These are phyloP conservation scores for Siderastrea radians DNA, from an alignment of 92 coral and sea anemone species.

Conservation along the genomic window DNA sequence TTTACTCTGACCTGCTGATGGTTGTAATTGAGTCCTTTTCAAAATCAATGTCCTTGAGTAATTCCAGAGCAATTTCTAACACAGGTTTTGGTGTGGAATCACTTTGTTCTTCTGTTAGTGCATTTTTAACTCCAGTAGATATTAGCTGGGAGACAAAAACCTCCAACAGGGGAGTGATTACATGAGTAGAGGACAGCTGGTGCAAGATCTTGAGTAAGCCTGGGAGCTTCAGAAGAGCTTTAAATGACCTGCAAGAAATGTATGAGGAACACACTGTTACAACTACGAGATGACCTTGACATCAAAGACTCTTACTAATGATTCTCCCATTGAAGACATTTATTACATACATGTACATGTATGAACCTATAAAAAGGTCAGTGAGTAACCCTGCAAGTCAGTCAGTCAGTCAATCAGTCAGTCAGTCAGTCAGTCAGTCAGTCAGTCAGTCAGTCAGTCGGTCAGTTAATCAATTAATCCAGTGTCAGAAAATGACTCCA, in stretches of 20 bases:
- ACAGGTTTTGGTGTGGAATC: neutral
- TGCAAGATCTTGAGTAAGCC: slow-evolving; percentile 62
- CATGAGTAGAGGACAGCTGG: slow-evolving; percentile 61
- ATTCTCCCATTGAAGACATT: neutral
- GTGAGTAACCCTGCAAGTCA: too few relatives aligned
- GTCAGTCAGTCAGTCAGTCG: too few relatives aligned
- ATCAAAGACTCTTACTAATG: neutral
- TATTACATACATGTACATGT: too few relatives aligned
- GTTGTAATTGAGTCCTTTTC: slow-evolving; percentile 45
- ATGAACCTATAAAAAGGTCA: too few relatives aligned
- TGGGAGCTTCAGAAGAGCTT: slow-evolving; percentile 69
- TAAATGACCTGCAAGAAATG: slow-evolving; percentile 65
- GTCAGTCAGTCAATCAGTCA: too few relatives aligned
- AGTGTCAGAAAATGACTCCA: slow-evolving; percentile 44
- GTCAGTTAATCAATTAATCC: neutral
- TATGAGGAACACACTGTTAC: neutral
- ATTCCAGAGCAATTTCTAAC: slow-evolving; percentile 24
- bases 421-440: too few relatives aligned
- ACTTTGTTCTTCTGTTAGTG: slow-evolving; percentile 25
- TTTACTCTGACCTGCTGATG: slow-evolving; percentile 50
- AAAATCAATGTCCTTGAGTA: slow-evolving; percentile 59
- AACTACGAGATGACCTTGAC: neutral
- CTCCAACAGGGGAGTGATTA: slow-evolving; percentile 75
- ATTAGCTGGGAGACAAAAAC: slow-evolving; percentile 83
- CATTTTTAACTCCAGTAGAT: slow-evolving; percentile 49